phyloP scores from a whole-genome alignment of 2,113 vertebrate species.

The Hipposideros armiger region DNA sequence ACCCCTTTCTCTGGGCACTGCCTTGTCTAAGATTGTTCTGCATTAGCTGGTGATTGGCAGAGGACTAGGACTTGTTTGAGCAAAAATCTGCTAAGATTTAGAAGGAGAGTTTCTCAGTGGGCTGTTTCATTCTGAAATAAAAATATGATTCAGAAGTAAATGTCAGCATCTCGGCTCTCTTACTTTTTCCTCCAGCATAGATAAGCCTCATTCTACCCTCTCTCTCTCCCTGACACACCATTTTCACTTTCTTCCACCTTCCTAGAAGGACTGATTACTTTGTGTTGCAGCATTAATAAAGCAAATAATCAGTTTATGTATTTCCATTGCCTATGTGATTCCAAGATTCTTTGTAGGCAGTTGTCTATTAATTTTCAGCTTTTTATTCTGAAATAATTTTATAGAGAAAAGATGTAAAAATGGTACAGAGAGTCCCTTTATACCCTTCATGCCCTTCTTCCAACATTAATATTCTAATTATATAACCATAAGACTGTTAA shows the following conservation, averaged over 20 bases:
- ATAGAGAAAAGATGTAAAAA: neutral
- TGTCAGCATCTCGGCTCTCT: neutral
- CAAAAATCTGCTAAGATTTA: neutral
- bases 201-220: neutral
- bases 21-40: neutral
- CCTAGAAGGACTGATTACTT: neutral
- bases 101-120: neutral
- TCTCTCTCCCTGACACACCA: neutral
- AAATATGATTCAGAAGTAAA: neutral
- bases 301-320: neutral
- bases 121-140: neutral
- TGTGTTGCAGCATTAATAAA: neutral
- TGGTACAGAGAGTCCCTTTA: neutral
- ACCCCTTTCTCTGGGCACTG: neutral
- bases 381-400: slow-evolving; percentile 54
- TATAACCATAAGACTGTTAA: neutral
- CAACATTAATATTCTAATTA: neutral
- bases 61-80: neutral
- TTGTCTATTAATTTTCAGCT: neutral
- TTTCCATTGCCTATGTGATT: neutral
- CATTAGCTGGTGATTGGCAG: neutral
- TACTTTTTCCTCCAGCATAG: neutral
- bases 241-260: neutral
- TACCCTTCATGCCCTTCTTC: neutral
- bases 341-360: neutral